Base-by-base conservation (phyloP, 2,113 vertebrate species). In the Ibidorhyncha struthersii region DNA sequence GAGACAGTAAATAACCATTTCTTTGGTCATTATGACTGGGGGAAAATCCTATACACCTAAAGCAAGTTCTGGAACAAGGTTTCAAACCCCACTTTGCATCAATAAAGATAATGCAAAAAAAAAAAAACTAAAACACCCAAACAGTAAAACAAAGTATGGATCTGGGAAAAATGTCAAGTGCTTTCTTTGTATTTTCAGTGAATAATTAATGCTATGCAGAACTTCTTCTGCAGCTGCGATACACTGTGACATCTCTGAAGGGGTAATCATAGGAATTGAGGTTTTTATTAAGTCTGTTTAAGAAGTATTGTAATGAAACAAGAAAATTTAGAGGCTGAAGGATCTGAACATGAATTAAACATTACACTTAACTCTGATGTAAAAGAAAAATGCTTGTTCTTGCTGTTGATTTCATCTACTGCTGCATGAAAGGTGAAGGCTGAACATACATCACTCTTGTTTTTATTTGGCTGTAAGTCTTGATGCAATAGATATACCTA, bases 211-310 rank as follows among this genome's bases (percentile, higher is more conserved):
- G 70, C 62, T 41, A 55, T n/a, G 81, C 62, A 95, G 69, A 95
- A 94, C 67, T 94, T 93, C 56, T 85, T 84, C 83, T 76, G 93
- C 94, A 97, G 94, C 91, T 97, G 95, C 88, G 79, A 92, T 83
- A 94, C 8, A 32, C 67, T 77, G 91, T 25, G 84, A 88, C 92
- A 96, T 89, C 88, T 94, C 92, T 89, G 62, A 93, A 96, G 65
- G 82, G 71, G 80, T 83, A 92, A 97, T 95, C 86, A 87, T 74
- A 77, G 80, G 92, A 96, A 94, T 2, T 89, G 63, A 96, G 78
- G 45, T 58, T 86, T 87, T 96, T 97, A 94, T 94, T 94, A 96
- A 92, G 70, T 87, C 92, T 94, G 22, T 73, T 97, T 87, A 94
- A 89, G 70, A 88, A 93, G 32, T 62, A 88, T 12, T 81, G 40